Evolutionary conservation across 2,888 invertebrate genomes (phyloP).

Genomic region (Agonopterix heracliana): DNA sequence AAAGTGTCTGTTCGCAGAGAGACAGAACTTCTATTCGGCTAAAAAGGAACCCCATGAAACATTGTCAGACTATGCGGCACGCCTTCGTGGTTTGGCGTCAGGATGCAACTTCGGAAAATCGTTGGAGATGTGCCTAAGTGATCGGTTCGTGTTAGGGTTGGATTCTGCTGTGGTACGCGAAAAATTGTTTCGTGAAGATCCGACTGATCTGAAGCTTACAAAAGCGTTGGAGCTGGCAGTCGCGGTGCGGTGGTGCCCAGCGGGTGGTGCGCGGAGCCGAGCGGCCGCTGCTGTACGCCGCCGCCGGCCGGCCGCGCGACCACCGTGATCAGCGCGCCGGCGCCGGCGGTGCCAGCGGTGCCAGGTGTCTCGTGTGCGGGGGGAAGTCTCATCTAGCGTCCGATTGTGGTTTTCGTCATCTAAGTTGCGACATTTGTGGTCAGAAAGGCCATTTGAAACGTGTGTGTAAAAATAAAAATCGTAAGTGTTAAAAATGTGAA

Average conservation of each 20-base stretch:
- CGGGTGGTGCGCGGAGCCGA: not conserved
- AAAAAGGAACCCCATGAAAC: not conserved
- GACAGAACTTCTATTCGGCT: not conserved
- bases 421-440: not conserved
- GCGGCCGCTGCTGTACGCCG: not conserved
- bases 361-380: not conserved
- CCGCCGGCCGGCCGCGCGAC: not conserved
- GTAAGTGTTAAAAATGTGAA: not conserved
- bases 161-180: not conserved
- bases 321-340: too few species aligned
- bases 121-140: not conserved
- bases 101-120: not conserved
- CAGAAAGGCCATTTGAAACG: not conserved
- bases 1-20: conserved; percentile 1
- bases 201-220: not conserved
- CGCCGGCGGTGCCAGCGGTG: not conserved
- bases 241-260: not conserved
- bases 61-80: not conserved
- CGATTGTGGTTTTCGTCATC: not conserved
- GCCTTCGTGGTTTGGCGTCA: not conserved
- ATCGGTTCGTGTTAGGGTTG: not conserved
- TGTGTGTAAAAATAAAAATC: not conserved
- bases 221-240: not conserved
- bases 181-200: not conserved
- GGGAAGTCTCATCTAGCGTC: not conserved